Conservation (phyloP, 2,113 vertebrate genomes). For the Datnioides undecimradiatus region DNA sequence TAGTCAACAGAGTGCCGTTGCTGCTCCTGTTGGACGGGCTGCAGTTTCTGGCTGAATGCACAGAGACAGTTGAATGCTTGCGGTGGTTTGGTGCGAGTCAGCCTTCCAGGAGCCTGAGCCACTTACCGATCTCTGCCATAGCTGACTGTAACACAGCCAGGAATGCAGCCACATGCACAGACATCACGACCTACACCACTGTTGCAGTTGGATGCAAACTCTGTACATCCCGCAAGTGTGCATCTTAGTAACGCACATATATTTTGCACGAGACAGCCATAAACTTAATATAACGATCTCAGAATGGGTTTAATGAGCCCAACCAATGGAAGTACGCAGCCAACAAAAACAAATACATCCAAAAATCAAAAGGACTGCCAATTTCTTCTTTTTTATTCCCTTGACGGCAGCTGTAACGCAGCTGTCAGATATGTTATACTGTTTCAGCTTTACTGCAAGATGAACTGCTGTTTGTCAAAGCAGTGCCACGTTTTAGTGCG, state of each 20-base stretch:
- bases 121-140: slow-evolving; percentile 34
- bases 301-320: background rate
- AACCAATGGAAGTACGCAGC: background rate
- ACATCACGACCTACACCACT: slow-evolving; percentile 15
- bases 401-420: slow-evolving; percentile 22
- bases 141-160: slow-evolving; percentile 21
- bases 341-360: slow-evolving; percentile 16
- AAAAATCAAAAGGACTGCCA: slow-evolving; percentile 4
- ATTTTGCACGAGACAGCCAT: background rate
- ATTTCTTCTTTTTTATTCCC: slow-evolving; percentile 3
- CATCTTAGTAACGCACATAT: slow-evolving; percentile 3
- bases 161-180: slow-evolving; percentile 9
- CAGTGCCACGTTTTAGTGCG: slow-evolving; percentile 15
- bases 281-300: background rate
- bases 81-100: slow-evolving; percentile 25
- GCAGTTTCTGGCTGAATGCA: slow-evolving; percentile 38
- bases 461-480: slow-evolving; percentile 49
- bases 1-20: slow-evolving; percentile 9
- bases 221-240: background rate
- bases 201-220: slow-evolving; percentile 27
- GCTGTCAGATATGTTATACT: slow-evolving; percentile 31
- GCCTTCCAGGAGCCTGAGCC: slow-evolving; percentile 16
- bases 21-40: slow-evolving; percentile 41
- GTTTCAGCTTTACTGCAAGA: slow-evolving; percentile 34
- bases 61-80: slow-evolving; percentile 11